These are phyloP conservation scores for Sminthurinus aureus DNA, from an alignment of 2,888 invertebrate species.

Conservation along the genomic window DNA sequence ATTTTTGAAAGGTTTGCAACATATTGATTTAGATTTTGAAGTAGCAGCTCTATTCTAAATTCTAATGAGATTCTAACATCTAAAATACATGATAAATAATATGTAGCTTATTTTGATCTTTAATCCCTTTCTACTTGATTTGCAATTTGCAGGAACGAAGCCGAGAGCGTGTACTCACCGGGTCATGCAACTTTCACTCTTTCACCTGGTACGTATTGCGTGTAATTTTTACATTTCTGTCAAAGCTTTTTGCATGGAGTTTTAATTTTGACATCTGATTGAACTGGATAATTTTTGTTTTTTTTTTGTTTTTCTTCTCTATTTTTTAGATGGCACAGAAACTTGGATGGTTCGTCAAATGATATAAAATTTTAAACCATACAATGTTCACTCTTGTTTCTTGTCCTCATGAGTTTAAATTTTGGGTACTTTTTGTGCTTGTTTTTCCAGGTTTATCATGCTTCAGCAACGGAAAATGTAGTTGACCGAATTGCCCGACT, in stretches of 20 bases:
- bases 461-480: conserved; percentile 24
- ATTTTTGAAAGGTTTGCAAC: conserved; percentile 49
- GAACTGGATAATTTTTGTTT: background rate
- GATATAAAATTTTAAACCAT: too few species aligned
- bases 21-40: too few species aligned
- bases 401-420: too few species aligned
- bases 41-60: too few species aligned
- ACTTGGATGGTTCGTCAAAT: conserved; percentile 47
- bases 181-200: conserved; percentile 52
- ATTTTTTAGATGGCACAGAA: conserved; percentile 43
- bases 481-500: conserved; percentile 38
- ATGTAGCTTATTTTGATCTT: too few species aligned
- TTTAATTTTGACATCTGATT: background rate
- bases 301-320: too few species aligned
- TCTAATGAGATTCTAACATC: too few species aligned
- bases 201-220: conserved; percentile 43
- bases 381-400: too few species aligned
- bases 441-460: conserved; percentile 42
- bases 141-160: too few species aligned
- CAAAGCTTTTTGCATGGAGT: background rate
- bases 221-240: background rate
- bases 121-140: too few species aligned
- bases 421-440: too few species aligned
- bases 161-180: conserved; percentile 46
- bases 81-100: too few species aligned